Evolutionary conservation across 2,113 vertebrate genomes (phyloP).

Genomic region (Bagarius yarrelli): DNA sequence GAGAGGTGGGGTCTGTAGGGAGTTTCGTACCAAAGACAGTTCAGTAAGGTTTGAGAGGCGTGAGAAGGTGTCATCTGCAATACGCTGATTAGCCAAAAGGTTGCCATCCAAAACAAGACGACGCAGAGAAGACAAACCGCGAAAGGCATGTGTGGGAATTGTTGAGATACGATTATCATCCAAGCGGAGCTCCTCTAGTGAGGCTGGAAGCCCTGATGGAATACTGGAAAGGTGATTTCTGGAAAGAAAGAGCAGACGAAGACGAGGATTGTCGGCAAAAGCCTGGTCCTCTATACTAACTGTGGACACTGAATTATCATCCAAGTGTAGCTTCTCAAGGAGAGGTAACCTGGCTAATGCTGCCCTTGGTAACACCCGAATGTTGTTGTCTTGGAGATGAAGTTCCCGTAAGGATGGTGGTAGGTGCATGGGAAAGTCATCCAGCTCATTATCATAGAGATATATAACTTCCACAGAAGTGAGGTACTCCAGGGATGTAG

Average conservation of each 20-base stretch:
- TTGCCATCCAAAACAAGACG: slow-evolving; percentile 92
- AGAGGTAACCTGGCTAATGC: slow-evolving; percentile 84
- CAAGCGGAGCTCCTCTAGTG: slow-evolving; percentile 86
- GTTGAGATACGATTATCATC: slow-evolving; percentile 96
- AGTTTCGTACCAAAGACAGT: slow-evolving; percentile 88
- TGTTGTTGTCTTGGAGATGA: slow-evolving; percentile 95
- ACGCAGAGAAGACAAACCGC: slow-evolving; percentile 81
- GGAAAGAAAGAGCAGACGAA: slow-evolving; percentile 87
- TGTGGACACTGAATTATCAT: slow-evolving; percentile 93
- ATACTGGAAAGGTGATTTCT: slow-evolving; percentile 94
- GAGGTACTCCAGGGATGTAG: slow-evolving; percentile 77
- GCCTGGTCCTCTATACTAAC: slow-evolving; percentile 93
- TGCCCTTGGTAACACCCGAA: slow-evolving; percentile 79
- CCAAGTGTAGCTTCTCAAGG: slow-evolving; percentile 88
- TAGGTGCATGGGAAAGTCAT: slow-evolving; percentile 83
- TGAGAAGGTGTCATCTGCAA: slow-evolving; percentile 92
- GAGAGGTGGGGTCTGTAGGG: slow-evolving; percentile 82
- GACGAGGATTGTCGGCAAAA: slow-evolving; percentile 80
- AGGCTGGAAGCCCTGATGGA: slow-evolving; percentile 84
- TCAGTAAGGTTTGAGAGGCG: slow-evolving; percentile 88
- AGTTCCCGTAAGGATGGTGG: slow-evolving; percentile 86
- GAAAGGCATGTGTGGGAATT: slow-evolving; percentile 88
- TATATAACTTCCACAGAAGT: slow-evolving; percentile 82
- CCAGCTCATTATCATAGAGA: slow-evolving; percentile 90
- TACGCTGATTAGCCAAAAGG: slow-evolving; percentile 90